Evolutionary conservation across 2,113 vertebrate genomes (phyloP).

Genomic region (Anguilla rostrata): DNA sequence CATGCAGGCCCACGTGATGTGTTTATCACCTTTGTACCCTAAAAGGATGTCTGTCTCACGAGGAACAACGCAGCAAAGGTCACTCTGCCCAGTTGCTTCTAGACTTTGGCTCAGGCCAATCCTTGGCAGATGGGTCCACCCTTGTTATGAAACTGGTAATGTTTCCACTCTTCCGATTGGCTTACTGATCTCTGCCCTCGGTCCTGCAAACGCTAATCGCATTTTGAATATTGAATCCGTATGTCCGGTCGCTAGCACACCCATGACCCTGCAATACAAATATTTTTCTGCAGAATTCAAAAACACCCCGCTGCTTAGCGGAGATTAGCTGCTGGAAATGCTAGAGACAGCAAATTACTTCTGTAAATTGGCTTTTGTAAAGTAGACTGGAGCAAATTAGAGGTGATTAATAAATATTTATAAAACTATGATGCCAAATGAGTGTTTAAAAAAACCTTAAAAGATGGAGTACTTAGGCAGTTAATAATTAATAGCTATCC

Average conservation of each 20-base stretch:
- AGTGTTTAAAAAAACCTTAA: neutral
- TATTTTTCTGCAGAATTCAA: neutral
- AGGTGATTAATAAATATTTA: neutral
- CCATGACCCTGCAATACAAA: neutral
- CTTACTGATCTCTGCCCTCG: neutral
- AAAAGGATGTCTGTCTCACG: constrained; percentile 36
- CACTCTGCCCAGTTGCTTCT: neutral
- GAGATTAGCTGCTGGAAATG: neutral
- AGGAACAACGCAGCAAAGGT: constrained; percentile 26
- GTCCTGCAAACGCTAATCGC: constrained; percentile 5
- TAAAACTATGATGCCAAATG: neutral
- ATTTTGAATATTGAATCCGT: constrained; percentile 12
- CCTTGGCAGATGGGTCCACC: constrained; percentile 4
- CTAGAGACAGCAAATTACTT: neutral
- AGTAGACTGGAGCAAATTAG: neutral
- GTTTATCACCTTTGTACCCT: constrained; percentile 39
- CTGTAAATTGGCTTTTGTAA: neutral
- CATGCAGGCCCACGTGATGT: constrained; percentile 28
- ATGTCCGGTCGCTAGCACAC: neutral
- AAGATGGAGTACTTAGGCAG: neutral
- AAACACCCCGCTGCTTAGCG: too few species aligned
- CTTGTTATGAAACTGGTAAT: neutral
- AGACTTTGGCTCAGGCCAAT: neutral
- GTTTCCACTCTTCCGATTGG: neutral
- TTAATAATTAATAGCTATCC: constrained; percentile 15